phyloP scores from a whole-genome alignment of 2,888 invertebrate species.

The Nemoura dubitans region DNA sequence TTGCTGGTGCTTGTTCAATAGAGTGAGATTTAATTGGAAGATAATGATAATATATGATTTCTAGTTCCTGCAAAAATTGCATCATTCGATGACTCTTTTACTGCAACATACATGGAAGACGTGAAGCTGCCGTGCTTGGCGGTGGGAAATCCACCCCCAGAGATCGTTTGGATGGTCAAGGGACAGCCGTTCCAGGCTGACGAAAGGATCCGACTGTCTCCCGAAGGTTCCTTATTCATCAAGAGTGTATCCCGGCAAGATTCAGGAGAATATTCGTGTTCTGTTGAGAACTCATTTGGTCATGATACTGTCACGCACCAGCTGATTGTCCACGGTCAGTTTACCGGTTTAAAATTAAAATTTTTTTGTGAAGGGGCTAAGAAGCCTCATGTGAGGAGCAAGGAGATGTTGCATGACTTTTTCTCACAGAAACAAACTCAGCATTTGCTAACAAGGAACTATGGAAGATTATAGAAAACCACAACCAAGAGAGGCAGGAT shows the following conservation, averaged over 20 bases:
- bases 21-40: not conserved
- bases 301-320: constrained; percentile 92
- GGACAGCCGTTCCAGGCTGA: constrained; percentile 80
- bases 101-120: constrained; percentile 90
- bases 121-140: constrained; percentile 91
- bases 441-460: too few species aligned
- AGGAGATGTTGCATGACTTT: too few species aligned
- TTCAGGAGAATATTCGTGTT: constrained; percentile 94
- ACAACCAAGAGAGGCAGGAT: too few species aligned
- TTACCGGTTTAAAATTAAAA: too few species aligned
- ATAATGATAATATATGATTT: too few species aligned
- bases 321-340: constrained; percentile 81
- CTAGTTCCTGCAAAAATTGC: constrained; percentile 93
- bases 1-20: not conserved
- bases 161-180: constrained; percentile 89
- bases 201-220: constrained; percentile 83
- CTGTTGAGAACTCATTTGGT: constrained; percentile 91
- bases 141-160: constrained; percentile 90
- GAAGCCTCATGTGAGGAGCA: too few species aligned
- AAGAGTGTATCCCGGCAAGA: constrained; percentile 89
- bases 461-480: too few species aligned
- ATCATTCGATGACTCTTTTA: constrained; percentile 93
- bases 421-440: too few species aligned
- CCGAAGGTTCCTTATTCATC: constrained; percentile 91
- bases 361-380: too few species aligned